Percentiles rank a stretch among this genome's conserved stretches.
Conservation (phyloP, 2,113 vertebrate species). For the Oncorhynchus kisutch region DNA sequence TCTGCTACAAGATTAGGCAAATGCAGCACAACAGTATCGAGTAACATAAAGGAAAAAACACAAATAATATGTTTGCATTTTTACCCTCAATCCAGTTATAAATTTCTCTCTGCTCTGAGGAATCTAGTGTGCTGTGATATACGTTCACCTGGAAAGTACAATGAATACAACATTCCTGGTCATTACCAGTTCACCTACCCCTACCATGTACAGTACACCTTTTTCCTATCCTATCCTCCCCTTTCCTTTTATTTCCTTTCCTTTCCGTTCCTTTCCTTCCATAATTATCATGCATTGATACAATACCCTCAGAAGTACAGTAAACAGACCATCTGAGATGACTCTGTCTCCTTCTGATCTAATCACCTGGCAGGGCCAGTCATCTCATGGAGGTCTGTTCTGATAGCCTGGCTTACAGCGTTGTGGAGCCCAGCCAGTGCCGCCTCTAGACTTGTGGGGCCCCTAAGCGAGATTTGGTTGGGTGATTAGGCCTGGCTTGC, state of each 20-base stretch:
- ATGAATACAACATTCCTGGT: background rate
- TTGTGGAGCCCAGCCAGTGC: constrained; percentile 30
- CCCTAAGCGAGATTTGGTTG: too few species aligned
- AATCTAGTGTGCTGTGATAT: background rate
- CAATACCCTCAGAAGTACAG: too few species aligned
- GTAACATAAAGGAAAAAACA: constrained; percentile 12
- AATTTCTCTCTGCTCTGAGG: background rate
- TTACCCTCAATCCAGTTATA: background rate
- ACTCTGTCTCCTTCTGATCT: constrained; percentile 42
- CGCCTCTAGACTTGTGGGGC: constrained; percentile 17
- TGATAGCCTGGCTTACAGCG: constrained; percentile 3
- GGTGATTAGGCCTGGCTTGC: too few species aligned
- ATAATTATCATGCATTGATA: too few species aligned
- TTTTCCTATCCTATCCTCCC: too few species aligned
- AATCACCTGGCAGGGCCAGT: constrained; percentile 17
- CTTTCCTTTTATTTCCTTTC: too few species aligned
- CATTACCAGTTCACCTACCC: background rate
- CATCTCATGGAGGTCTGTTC: constrained; percentile 20
- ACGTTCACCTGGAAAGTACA: background rate
- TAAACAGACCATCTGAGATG: constrained; percentile 22
- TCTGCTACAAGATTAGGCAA: too few species aligned
- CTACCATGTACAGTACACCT: background rate
- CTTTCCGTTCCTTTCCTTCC: too few species aligned
- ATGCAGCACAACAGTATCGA: constrained; percentile 15
- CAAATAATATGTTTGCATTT: background rate